Evolutionary conservation across 2,113 vertebrate genomes (phyloP).

Genomic region (Oreochromis spilurus): DNA sequence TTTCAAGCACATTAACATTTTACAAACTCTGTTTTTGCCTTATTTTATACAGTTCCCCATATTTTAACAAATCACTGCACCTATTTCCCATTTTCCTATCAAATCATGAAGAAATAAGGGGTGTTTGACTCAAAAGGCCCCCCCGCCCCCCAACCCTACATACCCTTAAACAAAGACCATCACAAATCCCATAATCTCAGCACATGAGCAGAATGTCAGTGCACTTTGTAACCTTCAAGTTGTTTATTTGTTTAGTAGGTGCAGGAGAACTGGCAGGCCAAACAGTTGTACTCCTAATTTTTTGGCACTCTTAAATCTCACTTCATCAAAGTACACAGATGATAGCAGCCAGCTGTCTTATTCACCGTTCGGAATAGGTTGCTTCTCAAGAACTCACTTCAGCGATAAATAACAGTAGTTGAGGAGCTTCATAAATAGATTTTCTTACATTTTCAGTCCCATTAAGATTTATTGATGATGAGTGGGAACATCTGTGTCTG

Average conservation of each 20-base stretch:
- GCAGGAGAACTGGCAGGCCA: neutral
- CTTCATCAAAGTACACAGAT: neutral
- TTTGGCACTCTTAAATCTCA: neutral
- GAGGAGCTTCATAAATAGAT: neutral
- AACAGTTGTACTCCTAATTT: neutral
- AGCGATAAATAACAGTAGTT: neutral
- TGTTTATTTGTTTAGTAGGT: neutral
- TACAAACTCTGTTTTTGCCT: neutral
- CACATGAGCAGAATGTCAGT: neutral
- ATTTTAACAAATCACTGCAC: neutral
- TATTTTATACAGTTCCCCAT: neutral
- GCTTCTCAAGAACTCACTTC: neutral
- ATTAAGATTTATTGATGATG: neutral
- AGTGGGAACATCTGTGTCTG: neutral
- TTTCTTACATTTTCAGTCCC: neutral
- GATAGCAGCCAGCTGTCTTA: conserved; percentile 21
- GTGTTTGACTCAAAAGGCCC: neutral
- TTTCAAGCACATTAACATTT: neutral
- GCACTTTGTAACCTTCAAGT: neutral
- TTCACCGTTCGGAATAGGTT: neutral
- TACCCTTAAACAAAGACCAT: neutral
- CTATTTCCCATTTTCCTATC: neutral
- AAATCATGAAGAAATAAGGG: neutral
- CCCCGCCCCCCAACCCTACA: neutral
- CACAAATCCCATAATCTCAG: neutral